These are phyloP conservation scores for Coryphaenoides rupestris DNA, from an alignment of 2,113 vertebrate genomes.

Conservation along the genomic window DNA sequence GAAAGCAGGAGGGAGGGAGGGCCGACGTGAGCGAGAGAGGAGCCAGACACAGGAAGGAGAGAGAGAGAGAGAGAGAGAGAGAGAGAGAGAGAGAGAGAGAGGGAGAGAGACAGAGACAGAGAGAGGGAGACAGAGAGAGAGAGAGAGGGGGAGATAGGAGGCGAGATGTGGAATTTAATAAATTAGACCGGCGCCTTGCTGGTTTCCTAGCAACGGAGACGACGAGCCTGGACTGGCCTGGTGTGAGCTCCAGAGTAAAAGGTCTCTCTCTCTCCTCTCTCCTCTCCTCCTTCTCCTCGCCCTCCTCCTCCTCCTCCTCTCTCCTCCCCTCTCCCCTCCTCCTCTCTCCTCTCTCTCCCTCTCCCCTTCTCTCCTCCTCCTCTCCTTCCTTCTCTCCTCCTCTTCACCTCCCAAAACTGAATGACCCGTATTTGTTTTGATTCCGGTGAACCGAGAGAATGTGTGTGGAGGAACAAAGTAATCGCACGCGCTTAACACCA, in stretches of 20 bases:
- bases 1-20: constrained; percentile 32
- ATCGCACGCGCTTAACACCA: too few relatives aligned
- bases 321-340: too few relatives aligned
- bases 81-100: constrained; percentile 55
- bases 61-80: constrained; percentile 48
- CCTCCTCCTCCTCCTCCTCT: constrained; percentile 13
- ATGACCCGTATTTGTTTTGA: too few relatives aligned
- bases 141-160: constrained; percentile 45
- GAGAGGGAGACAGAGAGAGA: constrained; percentile 45
- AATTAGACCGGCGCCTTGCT: constrained; percentile 70
- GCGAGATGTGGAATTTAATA: constrained; percentile 70
- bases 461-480: too few relatives aligned
- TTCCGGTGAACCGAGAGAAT: too few relatives aligned
- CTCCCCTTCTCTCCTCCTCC: too few relatives aligned
- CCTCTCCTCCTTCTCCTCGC: constrained; percentile 14
- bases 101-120: constrained; percentile 31
- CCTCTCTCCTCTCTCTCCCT: too few relatives aligned
- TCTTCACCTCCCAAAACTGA: too few relatives aligned
- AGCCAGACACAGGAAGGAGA: constrained; percentile 18
- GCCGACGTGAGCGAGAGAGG: constrained; percentile 11
- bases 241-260: constrained; percentile 60
- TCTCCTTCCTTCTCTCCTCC: too few relatives aligned
- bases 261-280: constrained; percentile 41
- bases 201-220: constrained; percentile 77
- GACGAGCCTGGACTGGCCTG: constrained; percentile 50